Percentiles rank a stretch among this genome's conserved stretches.
These are phyloP conservation scores for Kryphioiulus occultus DNA, from an alignment of 2,888 invertebrate genomes.

Conservation along the genomic window DNA sequence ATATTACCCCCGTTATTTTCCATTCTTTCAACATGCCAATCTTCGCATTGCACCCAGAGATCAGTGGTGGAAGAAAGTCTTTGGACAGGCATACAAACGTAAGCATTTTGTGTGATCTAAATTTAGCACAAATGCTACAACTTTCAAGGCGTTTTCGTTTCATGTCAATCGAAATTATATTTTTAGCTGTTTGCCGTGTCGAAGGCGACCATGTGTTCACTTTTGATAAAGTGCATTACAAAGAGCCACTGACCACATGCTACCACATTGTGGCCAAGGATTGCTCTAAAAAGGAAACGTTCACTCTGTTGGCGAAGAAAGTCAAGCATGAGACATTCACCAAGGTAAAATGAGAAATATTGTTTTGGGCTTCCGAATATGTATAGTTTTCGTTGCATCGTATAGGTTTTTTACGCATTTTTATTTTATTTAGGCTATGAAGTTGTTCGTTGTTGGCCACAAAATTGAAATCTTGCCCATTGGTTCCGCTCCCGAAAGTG, in stretches of 20 bases:
- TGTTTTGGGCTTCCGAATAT: background rate
- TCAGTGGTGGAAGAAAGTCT: background rate
- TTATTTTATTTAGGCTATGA: constrained; percentile 53
- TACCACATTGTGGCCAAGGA: constrained; percentile 57
- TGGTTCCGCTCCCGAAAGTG: constrained; percentile 45
- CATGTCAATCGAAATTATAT: no score
- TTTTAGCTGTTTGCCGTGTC: constrained; percentile 53
- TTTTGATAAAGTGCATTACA: constrained; percentile 54
- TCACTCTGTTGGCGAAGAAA: constrained; percentile 55
- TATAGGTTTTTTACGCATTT: background rate
- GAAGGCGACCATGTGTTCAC: constrained; percentile 53
- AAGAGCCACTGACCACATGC: constrained; percentile 54
- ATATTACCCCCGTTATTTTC: constrained; percentile 52
- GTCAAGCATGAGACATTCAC: constrained; percentile 49
- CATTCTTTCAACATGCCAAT: constrained; percentile 47
- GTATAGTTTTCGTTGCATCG: background rate
- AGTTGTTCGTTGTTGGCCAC: constrained; percentile 55
- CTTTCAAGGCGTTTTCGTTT: background rate
- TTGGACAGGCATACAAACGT: constrained; percentile 12
- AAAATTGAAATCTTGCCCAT: constrained; percentile 56
- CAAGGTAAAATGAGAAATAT: constrained; percentile 4
- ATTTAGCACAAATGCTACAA: background rate
- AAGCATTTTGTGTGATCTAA: constrained; percentile 29
- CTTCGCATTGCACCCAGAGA: background rate
- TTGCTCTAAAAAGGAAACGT: constrained; percentile 55